These are phyloP conservation scores for Carposina sasakii DNA, from an alignment of 1,140 invertebrate genomes.

Conservation along the genomic window DNA sequence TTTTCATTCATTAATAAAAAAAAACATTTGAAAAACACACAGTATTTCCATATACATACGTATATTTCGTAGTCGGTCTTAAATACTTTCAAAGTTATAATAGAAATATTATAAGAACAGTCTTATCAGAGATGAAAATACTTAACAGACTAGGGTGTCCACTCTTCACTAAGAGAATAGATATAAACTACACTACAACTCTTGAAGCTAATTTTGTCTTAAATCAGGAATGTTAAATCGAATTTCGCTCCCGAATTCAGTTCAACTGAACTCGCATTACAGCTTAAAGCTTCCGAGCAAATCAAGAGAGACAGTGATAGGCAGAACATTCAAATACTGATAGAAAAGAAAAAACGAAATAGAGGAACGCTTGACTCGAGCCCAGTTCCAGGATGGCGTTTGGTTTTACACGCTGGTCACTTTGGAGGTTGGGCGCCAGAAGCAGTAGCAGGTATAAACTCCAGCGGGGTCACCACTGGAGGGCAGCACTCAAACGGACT, in stretches of 20 bases:
- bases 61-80: conserved; percentile 15
- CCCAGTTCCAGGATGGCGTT: conserved; percentile 13
- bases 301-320: conserved; percentile 16
- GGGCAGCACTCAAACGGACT: conserved; percentile 61
- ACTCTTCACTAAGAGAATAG: conserved; percentile 12
- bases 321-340: conserved; percentile 25
- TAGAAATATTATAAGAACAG: conserved; percentile 33
- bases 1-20: too few species aligned
- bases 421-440: conserved; percentile 44
- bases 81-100: conserved; percentile 14
- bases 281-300: conserved; percentile 27
- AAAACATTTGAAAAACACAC: too few species aligned
- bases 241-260: too few species aligned
- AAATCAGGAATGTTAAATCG: conserved; percentile 35
- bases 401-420: conserved; percentile 46
- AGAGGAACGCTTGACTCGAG: not conserved
- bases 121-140: conserved; percentile 32
- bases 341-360: conserved; percentile 22
- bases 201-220: conserved; percentile 5
- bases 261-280: too few species aligned
- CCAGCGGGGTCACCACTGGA: conserved; percentile 47
- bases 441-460: conserved; percentile 44
- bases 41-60: too few species aligned
- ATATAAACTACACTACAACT: not conserved
- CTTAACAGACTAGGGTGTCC: conserved; percentile 33